These are phyloP conservation scores for Archivesica marissinica DNA, from an alignment of 1,140 invertebrate genomes.

Conservation along the genomic window DNA sequence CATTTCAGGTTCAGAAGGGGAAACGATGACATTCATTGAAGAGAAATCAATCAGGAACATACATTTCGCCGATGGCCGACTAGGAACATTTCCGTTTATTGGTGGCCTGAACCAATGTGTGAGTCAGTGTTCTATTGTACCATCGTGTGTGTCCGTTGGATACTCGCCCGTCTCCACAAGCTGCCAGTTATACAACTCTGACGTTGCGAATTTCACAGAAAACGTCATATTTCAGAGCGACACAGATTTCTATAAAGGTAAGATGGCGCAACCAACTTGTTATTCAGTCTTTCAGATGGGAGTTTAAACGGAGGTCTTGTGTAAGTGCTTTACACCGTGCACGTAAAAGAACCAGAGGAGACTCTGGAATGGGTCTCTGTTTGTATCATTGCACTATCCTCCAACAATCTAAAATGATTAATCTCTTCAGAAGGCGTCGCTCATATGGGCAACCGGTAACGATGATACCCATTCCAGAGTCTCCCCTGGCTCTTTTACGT, in stretches of 20 bases:
- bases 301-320: too few relatives aligned
- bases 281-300: too few relatives aligned
- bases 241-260: not conserved
- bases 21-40: not conserved
- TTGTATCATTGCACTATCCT: too few relatives aligned
- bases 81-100: not conserved
- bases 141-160: not conserved
- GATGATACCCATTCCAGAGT: too few relatives aligned
- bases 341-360: too few relatives aligned
- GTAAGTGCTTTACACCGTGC: too few relatives aligned
- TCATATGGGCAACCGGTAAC: too few relatives aligned
- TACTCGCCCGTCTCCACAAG: not conserved
- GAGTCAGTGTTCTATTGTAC: not conserved
- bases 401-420: too few relatives aligned
- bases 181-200: not conserved
- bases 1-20: not conserved
- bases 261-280: too few relatives aligned
- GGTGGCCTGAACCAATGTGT: not conserved
- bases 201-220: constrained; percentile 1
- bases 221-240: not conserved
- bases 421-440: too few relatives aligned
- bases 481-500: too few relatives aligned
- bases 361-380: too few relatives aligned
- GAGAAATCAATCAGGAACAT: not conserved
- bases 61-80: not conserved